A percentile compares a stretch with the other conserved stretches of the same genome.
These are phyloP conservation scores for Cathartes aura DNA, from an alignment of 2,113 vertebrate species.

Conservation along the genomic window DNA sequence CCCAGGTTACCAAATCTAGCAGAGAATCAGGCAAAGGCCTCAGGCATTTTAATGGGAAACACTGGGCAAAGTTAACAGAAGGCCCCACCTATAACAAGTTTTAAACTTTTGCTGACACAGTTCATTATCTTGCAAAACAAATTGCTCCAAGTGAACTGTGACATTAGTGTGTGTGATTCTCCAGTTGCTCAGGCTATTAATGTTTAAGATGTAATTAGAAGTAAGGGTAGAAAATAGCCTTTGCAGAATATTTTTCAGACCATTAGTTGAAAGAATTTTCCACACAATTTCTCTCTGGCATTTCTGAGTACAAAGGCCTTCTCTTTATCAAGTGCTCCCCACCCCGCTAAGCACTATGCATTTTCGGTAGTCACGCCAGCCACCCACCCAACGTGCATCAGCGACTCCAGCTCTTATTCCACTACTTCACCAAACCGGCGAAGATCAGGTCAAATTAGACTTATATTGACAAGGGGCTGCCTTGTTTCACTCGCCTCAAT, in stretches of 20 bases:
- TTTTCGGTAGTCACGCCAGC: not conserved
- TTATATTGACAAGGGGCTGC: not conserved
- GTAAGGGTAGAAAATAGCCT: constrained; percentile 56
- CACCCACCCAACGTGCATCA: not conserved
- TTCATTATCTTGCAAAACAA: constrained; percentile 62
- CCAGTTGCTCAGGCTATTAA: constrained; percentile 41
- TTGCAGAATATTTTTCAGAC: constrained; percentile 64
- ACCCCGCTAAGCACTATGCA: not conserved
- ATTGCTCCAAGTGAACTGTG: constrained; percentile 53
- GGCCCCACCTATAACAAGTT: not conserved
- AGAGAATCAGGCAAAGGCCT: not conserved
- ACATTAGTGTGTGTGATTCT: constrained; percentile 31
- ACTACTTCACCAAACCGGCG: not conserved
- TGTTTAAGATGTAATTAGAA: constrained; percentile 61
- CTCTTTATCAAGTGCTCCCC: not conserved
- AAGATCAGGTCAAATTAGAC: not conserved
- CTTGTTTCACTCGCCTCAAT: not conserved
- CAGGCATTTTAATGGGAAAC: not conserved
- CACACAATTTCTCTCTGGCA: constrained; percentile 52
- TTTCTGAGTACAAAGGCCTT: constrained; percentile 36
- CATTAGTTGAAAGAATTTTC: constrained; percentile 70
- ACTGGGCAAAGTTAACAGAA: not conserved
- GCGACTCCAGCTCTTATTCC: not conserved
- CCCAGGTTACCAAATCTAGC: not conserved
- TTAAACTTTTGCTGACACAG: constrained; percentile 45